Conservation (phyloP, 2,888 invertebrate species). For the Aquatica leii region DNA sequence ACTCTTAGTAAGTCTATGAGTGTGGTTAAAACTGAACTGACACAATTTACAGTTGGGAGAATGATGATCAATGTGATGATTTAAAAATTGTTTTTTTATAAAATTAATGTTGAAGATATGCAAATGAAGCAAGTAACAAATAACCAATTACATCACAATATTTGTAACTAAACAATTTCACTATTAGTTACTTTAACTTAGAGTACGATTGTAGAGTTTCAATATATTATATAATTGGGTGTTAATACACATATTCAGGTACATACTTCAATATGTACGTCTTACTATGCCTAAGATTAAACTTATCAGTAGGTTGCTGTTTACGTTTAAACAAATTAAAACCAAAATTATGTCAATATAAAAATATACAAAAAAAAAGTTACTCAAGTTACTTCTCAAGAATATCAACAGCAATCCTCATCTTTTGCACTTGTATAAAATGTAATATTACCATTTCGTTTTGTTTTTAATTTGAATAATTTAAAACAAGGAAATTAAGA, state of each 20-base stretch:
- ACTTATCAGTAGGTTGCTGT: slow-evolving; percentile 40
- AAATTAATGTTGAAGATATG: slow-evolving; percentile 18
- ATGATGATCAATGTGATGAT: slow-evolving; percentile 21
- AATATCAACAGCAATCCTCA: slow-evolving; percentile 44
- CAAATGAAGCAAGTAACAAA: slow-evolving; percentile 28
- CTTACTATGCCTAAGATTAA: slow-evolving; percentile 41
- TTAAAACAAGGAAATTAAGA: slow-evolving; percentile 16
- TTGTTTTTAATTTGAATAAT: slow-evolving; percentile 3
- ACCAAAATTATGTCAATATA: slow-evolving; percentile 51
- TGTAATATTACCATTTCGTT: slow-evolving; percentile 45
- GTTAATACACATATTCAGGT: slow-evolving; percentile 51
- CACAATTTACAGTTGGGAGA: slow-evolving; percentile 10
- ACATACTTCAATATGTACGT: slow-evolving; percentile 58
- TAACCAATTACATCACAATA: slow-evolving; percentile 21
- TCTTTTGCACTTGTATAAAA: slow-evolving; percentile 31
- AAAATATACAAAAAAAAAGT: slow-evolving; percentile 45
- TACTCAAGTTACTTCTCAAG: slow-evolving; percentile 37
- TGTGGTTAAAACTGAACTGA: slow-evolving; percentile 24
- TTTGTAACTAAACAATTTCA: slow-evolving; percentile 13
- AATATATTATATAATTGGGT: slow-evolving; percentile 30
- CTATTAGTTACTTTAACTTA: background rate
- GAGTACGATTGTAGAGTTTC: background rate
- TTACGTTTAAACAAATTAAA: slow-evolving; percentile 25
- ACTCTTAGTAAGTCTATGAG: slow-evolving; percentile 35
- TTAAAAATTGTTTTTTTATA: background rate